Base-by-base conservation (phyloP, 1,140 invertebrate species). In the Stegodyphus dumicola region DNA sequence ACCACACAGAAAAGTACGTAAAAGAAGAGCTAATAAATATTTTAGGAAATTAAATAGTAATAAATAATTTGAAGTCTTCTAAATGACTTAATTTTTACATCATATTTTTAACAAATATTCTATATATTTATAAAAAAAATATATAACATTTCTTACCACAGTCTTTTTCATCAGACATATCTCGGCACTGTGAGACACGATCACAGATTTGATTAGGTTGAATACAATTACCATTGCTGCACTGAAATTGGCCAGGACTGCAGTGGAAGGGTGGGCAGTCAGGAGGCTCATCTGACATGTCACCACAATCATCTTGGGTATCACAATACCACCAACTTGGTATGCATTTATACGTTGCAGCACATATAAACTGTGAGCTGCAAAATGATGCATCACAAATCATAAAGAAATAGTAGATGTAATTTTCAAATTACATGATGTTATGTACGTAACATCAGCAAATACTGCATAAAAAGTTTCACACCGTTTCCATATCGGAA, bases 361-460 rank as follows among this genome's bases (percentile, higher is more conserved):
- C 90, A 89, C 96, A 97, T 60, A 94, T 92, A 90, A 96, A 95
- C 90, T 96, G 94, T 2, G 95, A 94, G 2, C 93, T 90, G 78
- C 71, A 88, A 88, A 73, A 69, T 88, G 5, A 66, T 33, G 18
- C 1, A 10, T n/a, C 1, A 33, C 33, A 33, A 33, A 33, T 33
- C 33, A 33, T 33, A 3, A 33, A 33, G 33, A 33, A 33, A 33
- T 33, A 33, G 33, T 33, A 33, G 33, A 33, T 33, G 33, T 33
- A 33, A 33, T 33, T 33, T 33, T 33, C 33, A 33, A 33, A 33
- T 33, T 33, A 33, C 33, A 33, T 33, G 33, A 33, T 33, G 33
- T 3, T 33, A 33, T 3, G 33, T 33, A 33, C 3, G 33, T 33
- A 33, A 33, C 33, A 33, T 33, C 33, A 33, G 33, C 33, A 33